phyloP scores from a whole-genome alignment of 1,140 invertebrate genomes.

The Drosophila insularis region DNA sequence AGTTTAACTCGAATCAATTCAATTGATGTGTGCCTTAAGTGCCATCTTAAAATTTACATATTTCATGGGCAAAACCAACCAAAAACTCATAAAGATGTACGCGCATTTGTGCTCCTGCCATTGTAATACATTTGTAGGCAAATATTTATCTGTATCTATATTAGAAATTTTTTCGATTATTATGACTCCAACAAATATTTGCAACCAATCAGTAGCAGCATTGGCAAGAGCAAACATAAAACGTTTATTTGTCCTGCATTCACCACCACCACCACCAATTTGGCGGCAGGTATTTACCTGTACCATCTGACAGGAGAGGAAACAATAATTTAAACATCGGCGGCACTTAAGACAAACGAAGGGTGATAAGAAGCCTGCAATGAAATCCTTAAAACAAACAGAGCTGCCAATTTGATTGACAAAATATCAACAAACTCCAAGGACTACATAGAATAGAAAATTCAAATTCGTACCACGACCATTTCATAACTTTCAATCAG shows the following conservation, averaged over 20 bases:
- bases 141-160: background rate
- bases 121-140: background rate
- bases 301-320: background rate
- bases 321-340: background rate
- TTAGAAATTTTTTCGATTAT: background rate
- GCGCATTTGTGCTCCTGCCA: too few relatives aligned
- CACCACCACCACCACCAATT: background rate
- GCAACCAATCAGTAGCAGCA: background rate
- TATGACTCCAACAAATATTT: conserved; percentile 8
- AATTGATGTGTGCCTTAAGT: background rate
- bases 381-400: background rate
- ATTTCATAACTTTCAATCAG: too few relatives aligned
- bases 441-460: too few relatives aligned
- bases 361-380: background rate
- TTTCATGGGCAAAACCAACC: background rate
- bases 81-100: too few relatives aligned
- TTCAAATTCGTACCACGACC: too few relatives aligned
- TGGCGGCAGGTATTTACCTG: background rate
- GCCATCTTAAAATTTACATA: background rate
- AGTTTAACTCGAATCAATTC: background rate
- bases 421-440: too few relatives aligned
- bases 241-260: background rate
- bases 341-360: background rate
- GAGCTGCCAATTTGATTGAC: background rate
- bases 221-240: background rate